These are phyloP conservation scores for Prionailurus bengalensis DNA, from an alignment of 2,113 vertebrate genomes.

Conservation along the genomic window DNA sequence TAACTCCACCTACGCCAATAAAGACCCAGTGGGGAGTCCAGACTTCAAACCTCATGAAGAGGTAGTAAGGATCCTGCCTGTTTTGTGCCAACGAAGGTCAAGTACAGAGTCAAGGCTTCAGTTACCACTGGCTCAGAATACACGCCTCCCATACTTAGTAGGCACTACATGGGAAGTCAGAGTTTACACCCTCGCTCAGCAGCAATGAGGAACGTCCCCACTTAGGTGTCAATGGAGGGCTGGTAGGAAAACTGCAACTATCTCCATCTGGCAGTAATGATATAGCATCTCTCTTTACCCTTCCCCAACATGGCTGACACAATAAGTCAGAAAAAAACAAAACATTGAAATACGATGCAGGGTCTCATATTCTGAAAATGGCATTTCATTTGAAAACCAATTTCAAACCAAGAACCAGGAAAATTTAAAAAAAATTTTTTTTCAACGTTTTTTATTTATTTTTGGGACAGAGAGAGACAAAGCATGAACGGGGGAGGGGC, in stretches of 20 bases:
- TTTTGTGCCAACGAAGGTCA: not conserved
- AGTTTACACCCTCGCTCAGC: not conserved
- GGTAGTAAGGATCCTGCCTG: not conserved
- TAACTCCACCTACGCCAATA: no score
- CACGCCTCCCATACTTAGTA: accelerated
- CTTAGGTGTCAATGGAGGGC: not conserved
- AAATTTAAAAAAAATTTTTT: not conserved
- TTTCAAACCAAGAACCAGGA: not conserved
- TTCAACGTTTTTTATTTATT: no score
- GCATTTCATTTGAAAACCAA: not conserved
- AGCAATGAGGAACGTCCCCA: no score
- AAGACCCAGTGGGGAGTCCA: not conserved
- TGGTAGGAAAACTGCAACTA: not conserved
- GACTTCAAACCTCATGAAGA: not conserved
- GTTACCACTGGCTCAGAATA: not conserved
- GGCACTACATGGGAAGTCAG: not conserved
- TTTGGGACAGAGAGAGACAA: no score
- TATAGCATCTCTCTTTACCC: not conserved
- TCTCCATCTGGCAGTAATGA: not conserved
- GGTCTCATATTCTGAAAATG: not conserved
- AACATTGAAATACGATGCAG: no score
- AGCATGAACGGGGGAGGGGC: no score
- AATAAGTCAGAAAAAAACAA: not conserved
- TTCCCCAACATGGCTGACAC: not conserved
- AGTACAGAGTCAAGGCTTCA: not conserved